phyloP scores from a whole-genome alignment of 2,888 invertebrate species.

The Brassicogethes aeneus region DNA sequence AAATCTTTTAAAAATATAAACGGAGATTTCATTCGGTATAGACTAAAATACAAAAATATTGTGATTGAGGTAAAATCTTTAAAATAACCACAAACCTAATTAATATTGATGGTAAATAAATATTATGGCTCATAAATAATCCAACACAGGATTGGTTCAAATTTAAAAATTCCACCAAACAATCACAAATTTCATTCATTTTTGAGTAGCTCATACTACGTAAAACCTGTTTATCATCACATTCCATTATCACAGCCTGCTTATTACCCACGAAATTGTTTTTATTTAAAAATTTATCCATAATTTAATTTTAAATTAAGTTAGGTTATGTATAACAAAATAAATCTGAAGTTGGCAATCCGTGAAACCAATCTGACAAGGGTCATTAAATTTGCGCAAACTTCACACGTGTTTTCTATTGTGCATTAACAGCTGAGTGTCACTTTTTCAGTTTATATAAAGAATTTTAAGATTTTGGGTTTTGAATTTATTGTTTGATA shows the following conservation, averaged over 20 bases:
- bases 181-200: not conserved
- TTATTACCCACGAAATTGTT: not conserved
- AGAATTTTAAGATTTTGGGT: no score
- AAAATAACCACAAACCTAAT: slow-evolving; percentile 50
- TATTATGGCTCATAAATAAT: slow-evolving; percentile 44
- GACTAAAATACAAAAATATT: slow-evolving; percentile 38
- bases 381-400: not conserved
- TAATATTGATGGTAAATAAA: slow-evolving; percentile 46
- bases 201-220: not conserved
- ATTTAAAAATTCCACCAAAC: not conserved
- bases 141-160: slow-evolving; percentile 33
- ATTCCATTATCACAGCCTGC: not conserved
- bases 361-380: not conserved
- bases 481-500: no score
- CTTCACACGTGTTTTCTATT: not conserved
- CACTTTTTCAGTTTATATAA: not conserved
- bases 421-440: not conserved
- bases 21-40: slow-evolving; percentile 44
- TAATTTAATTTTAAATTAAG: not conserved
- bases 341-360: not conserved
- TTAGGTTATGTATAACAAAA: not conserved
- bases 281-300: not conserved
- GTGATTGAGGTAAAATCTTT: no score
- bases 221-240: not conserved
- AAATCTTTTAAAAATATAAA: slow-evolving; percentile 46